phyloP scores from a whole-genome alignment of 1,140 invertebrate species.

The Trichoplusia ni region DNA sequence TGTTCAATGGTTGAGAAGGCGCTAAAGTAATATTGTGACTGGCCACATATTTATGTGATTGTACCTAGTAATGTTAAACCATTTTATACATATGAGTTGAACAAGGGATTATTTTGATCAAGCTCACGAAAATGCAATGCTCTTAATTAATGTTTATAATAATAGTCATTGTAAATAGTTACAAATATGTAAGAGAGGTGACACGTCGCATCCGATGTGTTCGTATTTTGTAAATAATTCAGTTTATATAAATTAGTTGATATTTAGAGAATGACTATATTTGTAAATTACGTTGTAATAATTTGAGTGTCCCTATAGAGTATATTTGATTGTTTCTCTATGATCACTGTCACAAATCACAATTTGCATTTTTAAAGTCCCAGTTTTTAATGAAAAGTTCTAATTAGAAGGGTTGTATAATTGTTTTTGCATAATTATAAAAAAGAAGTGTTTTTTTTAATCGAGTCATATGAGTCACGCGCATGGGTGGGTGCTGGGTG shows the following conservation, averaged over 20 bases:
- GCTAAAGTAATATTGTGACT: constrained; percentile 38
- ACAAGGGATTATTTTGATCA: constrained; percentile 75
- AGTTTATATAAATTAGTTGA: constrained; percentile 77
- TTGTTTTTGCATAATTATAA: constrained; percentile 69
- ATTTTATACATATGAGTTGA: constrained; percentile 49
- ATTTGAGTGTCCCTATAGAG: constrained; percentile 73
- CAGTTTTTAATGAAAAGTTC: constrained; percentile 58
- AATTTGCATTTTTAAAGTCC: constrained; percentile 73
- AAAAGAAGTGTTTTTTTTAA: constrained; percentile 54
- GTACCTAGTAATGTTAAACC: constrained; percentile 23
- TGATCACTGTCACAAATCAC: constrained; percentile 81
- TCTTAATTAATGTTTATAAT: constrained; percentile 73
- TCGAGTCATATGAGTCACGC: constrained; percentile 59
- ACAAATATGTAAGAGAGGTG: constrained; percentile 72
- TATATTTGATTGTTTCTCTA: constrained; percentile 72
- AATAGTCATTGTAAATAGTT: constrained; percentile 82
- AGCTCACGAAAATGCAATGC: constrained; percentile 74
- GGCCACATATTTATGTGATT: constrained; percentile 45
- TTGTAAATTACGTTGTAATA: constrained; percentile 80
- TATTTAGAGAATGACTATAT: constrained; percentile 80
- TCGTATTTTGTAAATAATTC: constrained; percentile 80
- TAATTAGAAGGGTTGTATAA: constrained; percentile 68
- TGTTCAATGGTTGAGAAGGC: constrained; percentile 42
- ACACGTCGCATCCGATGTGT: constrained; percentile 66
- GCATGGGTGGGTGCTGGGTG: constrained; percentile 62